Percentiles rank a stretch among this genome's conserved stretches.
Evolutionary conservation across 1,140 invertebrate genomes (phyloP).

Genomic region (Drosophila busckii): DNA sequence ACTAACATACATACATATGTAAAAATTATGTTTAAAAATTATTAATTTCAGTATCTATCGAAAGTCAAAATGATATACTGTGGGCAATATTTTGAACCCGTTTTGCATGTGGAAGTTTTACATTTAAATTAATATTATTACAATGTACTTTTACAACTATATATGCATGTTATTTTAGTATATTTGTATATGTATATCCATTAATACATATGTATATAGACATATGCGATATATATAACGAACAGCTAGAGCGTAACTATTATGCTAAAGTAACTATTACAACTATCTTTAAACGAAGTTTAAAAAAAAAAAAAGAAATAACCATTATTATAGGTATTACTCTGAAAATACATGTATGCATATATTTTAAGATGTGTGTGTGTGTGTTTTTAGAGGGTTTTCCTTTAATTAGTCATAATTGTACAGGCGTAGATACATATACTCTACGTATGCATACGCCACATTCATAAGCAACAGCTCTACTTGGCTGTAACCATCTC

Average conservation of each 20-base stretch:
- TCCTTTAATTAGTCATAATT: no score
- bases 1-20: no score
- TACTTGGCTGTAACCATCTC: constrained; percentile 61
- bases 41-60: no score
- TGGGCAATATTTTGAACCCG: no score
- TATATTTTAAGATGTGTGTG: constrained; percentile 6
- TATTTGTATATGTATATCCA: constrained; percentile 27
- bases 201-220: background rate
- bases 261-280: constrained; percentile 63
- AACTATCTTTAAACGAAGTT: constrained; percentile 63
- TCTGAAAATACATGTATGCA: background rate
- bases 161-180: background rate
- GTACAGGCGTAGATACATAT: no score
- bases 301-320: constrained; percentile 50
- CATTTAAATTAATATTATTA: no score
- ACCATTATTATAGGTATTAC: constrained; percentile 20
- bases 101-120: no score
- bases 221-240: constrained; percentile 24
- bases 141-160: no score
- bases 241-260: constrained; percentile 51
- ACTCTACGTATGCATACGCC: no score
- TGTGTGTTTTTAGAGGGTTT: constrained; percentile 4
- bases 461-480: constrained; percentile 4
- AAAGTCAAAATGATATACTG: no score
- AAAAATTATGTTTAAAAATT: no score